Base-by-base conservation (phyloP, 2,797 vertebrate species). In the Lutjanus argentimaculatus region DNA sequence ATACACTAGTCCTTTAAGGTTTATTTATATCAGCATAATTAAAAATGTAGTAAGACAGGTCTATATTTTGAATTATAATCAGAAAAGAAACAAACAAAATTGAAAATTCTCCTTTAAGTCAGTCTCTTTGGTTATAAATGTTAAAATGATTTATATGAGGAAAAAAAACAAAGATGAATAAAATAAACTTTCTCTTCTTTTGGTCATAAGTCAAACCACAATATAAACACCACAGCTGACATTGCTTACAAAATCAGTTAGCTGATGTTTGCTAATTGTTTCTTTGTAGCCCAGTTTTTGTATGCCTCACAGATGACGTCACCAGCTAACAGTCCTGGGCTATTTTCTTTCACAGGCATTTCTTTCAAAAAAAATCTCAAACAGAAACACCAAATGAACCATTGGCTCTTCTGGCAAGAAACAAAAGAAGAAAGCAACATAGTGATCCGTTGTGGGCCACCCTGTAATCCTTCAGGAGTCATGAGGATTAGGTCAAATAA, bases 401-500 rank as follows among this genome's bases (percentile, higher is more conserved):
- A 70, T 67, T 69, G 67, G 79, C 74, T 86, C 64, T 51, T 73
- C 59, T 84, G 63, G 56, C 63, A 78, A 65, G 64, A 77, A 83
- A 85, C 70, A 86, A 82, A 88, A 82, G 61, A 84, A 70, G 56
- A 79, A 79, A 76, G 67, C 64, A 55, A 52, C 10, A 69, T 17
- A 67, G 51, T 66, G 66, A 84, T 72, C 59, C 72, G 85, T 59
- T 63, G 72, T 56, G 36, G 55, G 58, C 74, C 76, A 83, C 57
- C 65, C 73, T 64, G 62, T 82, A 71, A 85, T 86, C 86, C 80
- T 70, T 25, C 56, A n/a, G 79, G 84, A 89, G 61, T 82, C 80
- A 52, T 17, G 52, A 75, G 72, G 81, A 85, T 90, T 79, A 85
- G 76, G 88, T 87, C 77, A 82, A 90, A 86, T 85, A 88, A 84